phyloP scores from a whole-genome alignment of 2,797 vertebrate species.

The Acipenser transmontanus region DNA sequence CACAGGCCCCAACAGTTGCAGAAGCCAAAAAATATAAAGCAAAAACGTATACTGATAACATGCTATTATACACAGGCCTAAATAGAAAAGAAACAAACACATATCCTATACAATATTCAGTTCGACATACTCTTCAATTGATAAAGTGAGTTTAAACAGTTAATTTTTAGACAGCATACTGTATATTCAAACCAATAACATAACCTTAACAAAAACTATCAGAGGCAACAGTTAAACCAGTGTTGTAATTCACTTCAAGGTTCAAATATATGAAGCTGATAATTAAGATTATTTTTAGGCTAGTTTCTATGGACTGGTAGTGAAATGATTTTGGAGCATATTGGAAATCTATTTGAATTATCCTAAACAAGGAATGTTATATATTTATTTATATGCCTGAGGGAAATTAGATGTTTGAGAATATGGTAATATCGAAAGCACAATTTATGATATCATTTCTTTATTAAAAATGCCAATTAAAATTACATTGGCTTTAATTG shows the following conservation, averaged over 20 bases:
- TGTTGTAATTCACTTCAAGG: background rate
- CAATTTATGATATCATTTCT: conserved; percentile 47
- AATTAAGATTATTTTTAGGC: background rate
- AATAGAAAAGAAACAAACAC: too few relatives aligned
- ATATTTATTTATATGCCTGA: conserved; percentile 39
- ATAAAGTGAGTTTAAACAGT: too few relatives aligned
- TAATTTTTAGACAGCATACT: too few relatives aligned
- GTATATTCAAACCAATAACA: too few relatives aligned
- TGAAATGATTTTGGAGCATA: background rate
- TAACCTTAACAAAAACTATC: background rate
- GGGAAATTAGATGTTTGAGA: conserved; percentile 44
- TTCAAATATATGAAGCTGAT: background rate
- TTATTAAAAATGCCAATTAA: conserved; percentile 62
- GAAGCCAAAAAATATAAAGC: too few relatives aligned
- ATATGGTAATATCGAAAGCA: conserved; percentile 47
- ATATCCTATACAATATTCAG: too few relatives aligned
- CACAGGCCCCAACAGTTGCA: too few relatives aligned
- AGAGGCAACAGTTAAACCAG: background rate
- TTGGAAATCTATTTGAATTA: conserved; percentile 32
- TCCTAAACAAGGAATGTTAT: conserved; percentile 50
- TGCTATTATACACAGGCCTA: too few relatives aligned
- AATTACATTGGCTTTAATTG: conserved; percentile 64
- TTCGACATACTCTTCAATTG: too few relatives aligned
- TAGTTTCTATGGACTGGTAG: background rate
- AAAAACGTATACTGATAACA: too few relatives aligned